phyloP scores from a whole-genome alignment of 1,140 invertebrate genomes.

The Acromyrmex heyeri region DNA sequence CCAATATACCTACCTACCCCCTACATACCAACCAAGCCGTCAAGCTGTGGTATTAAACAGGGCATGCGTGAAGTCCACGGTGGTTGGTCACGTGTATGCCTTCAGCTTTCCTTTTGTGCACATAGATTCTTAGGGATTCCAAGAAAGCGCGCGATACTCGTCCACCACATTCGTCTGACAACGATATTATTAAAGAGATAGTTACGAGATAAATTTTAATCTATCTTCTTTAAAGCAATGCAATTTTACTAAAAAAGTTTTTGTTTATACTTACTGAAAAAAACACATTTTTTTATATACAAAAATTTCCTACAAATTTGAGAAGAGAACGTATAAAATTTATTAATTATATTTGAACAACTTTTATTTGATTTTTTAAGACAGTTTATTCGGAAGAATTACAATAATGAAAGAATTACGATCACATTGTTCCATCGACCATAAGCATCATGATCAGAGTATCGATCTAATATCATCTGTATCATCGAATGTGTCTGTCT shows the following conservation, averaged over 20 bases:
- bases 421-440: neutral
- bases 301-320: neutral
- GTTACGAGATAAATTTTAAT: constrained; percentile 10
- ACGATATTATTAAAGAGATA: constrained; percentile 29
- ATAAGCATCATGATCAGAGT: neutral
- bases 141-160: constrained; percentile 64
- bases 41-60: constrained; percentile 80
- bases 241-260: neutral
- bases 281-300: neutral
- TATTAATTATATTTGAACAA: neutral
- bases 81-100: constrained; percentile 76
- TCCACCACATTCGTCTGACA: neutral
- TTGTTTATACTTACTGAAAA: neutral
- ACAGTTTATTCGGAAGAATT: too few species aligned
- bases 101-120: constrained; percentile 53
- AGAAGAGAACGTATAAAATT: neutral
- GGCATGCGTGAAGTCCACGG: constrained; percentile 76
- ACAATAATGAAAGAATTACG: too few species aligned
- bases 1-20: constrained; percentile 80
- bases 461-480: neutral
- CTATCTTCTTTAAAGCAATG: neutral
- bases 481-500: neutral
- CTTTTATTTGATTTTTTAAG: neutral
- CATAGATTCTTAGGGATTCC: constrained; percentile 72
- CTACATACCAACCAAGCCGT: constrained; percentile 73